A percentile compares a stretch with the other conserved stretches of the same genome.
Evolutionary conservation across 2,888 invertebrate genomes (phyloP).

Genomic region (Nemapogon koenigi): DNA sequence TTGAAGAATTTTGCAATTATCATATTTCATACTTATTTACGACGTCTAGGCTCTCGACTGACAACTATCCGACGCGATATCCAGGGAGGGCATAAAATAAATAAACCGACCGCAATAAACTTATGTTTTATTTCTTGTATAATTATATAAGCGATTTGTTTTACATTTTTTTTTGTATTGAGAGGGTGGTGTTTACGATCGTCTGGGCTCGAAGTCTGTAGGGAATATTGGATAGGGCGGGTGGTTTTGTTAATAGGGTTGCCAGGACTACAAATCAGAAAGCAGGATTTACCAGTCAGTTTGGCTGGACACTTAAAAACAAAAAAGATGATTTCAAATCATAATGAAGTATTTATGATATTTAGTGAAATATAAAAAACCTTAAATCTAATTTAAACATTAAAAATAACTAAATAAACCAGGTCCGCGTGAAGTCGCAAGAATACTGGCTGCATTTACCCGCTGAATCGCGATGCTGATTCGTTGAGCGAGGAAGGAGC

Average conservation of each 20-base stretch:
- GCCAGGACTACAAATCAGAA: too few species aligned
- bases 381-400: too few species aligned
- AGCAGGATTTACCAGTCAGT: too few species aligned
- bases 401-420: too few species aligned
- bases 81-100: slow-evolving; percentile 56
- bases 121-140: slow-evolving; percentile 47
- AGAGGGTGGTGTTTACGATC: slow-evolving; percentile 26
- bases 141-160: slow-evolving; percentile 48
- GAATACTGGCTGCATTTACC: too few species aligned
- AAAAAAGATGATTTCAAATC: too few species aligned
- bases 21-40: slow-evolving; percentile 64
- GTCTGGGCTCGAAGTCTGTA: slow-evolving; percentile 21
- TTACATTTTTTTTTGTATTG: slow-evolving; percentile 25
- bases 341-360: too few species aligned
- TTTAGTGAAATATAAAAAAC: too few species aligned
- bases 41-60: slow-evolving; percentile 55
- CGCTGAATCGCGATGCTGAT: too few species aligned
- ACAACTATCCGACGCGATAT: slow-evolving; percentile 52
- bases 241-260: slow-evolving; percentile 10
- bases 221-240: slow-evolving; percentile 8
- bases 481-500: too few species aligned
- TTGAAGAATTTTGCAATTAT: slow-evolving; percentile 65
- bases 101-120: slow-evolving; percentile 48
- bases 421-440: too few species aligned
- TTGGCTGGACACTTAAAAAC: too few species aligned